Conservation (phyloP, 2,888 invertebrate species). For the Smittia sp. region DNA sequence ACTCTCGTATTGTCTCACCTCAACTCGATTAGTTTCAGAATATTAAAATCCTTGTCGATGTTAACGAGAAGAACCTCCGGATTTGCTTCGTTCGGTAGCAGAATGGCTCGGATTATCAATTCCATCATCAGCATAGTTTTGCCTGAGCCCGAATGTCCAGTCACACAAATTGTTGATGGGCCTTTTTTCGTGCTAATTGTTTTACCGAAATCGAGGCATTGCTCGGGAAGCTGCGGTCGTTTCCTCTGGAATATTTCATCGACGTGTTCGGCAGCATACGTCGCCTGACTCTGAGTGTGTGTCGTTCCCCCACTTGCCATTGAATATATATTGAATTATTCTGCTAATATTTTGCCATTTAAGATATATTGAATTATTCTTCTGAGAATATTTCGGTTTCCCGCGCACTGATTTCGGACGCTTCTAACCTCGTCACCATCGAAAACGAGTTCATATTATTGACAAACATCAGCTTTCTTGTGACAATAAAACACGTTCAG, state of each 20-base stretch:
- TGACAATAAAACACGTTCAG: background rate
- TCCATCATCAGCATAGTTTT: background rate
- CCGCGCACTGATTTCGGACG: too few relatives aligned
- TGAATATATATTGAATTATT: too few relatives aligned
- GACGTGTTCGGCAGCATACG: too few relatives aligned
- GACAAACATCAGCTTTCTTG: too few relatives aligned
- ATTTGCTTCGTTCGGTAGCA: background rate
- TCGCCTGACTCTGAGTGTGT: too few relatives aligned
- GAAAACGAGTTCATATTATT: too few relatives aligned
- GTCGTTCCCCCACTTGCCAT: too few relatives aligned
- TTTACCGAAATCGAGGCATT: background rate
- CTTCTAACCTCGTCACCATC: too few relatives aligned
- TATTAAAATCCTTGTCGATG: background rate
- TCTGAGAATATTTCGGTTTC: too few relatives aligned
- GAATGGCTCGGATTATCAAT: background rate
- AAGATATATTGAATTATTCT: too few relatives aligned
- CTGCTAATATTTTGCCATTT: too few relatives aligned
- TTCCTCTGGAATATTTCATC: too few relatives aligned
- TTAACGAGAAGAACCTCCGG: background rate
- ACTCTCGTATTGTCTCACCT: background rate
- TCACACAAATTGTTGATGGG: background rate
- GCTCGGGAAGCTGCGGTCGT: background rate
- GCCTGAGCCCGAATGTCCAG: background rate
- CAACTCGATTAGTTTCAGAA: background rate
- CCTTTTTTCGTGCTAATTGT: background rate